Conservation (phyloP, 2,888 invertebrate species). For the Torymus texanus region DNA sequence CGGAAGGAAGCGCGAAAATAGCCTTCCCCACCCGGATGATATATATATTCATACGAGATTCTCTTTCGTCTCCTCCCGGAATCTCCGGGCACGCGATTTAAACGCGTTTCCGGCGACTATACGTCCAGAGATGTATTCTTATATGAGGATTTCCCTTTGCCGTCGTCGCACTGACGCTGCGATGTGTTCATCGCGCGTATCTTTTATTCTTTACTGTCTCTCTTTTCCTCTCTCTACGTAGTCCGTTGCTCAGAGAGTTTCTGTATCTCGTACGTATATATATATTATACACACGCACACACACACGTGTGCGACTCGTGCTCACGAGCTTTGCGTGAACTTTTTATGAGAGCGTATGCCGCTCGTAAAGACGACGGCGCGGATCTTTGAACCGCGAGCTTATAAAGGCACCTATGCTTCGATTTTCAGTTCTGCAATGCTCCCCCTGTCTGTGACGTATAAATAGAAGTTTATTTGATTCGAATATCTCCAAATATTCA, state of each 20-base stretch:
- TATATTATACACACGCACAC: too few species aligned
- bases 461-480: too few species aligned
- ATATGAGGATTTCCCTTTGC: conserved; percentile 45
- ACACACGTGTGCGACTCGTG: too few species aligned
- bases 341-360: too few species aligned
- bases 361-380: neutral
- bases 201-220: neutral
- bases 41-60: conserved; percentile 24
- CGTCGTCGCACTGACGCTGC: neutral
- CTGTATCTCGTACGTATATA: too few species aligned
- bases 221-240: neutral
- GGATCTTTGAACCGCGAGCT: neutral
- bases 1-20: conserved; percentile 43
- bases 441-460: too few species aligned
- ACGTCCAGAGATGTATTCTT: conserved; percentile 32
- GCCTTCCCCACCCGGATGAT: conserved; percentile 9
- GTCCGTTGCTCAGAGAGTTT: too few species aligned
- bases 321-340: too few species aligned
- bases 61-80: neutral
- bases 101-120: conserved; percentile 11
- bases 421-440: too few species aligned
- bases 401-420: neutral
- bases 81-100: conserved; percentile 4
- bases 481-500: too few species aligned
- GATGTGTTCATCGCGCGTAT: neutral